Conservation (phyloP, 2,797 vertebrate species). For the Helostoma temminkii region DNA sequence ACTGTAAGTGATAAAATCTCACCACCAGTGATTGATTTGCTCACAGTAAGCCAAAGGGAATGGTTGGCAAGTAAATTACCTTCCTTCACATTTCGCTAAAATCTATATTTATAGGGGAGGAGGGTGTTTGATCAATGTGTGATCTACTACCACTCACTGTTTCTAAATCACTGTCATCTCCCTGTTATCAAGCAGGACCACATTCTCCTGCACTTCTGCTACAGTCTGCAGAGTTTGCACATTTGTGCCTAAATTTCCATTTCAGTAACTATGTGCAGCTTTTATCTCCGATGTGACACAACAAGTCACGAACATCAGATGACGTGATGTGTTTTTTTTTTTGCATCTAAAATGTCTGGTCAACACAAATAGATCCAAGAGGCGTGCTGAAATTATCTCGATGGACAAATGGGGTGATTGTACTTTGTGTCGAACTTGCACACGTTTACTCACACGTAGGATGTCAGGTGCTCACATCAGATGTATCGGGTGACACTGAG, state of each 20-base stretch:
- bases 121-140: conserved; percentile 59
- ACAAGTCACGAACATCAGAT: too few relatives aligned
- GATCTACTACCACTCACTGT: conserved; percentile 55
- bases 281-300: conserved; percentile 24
- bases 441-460: neutral
- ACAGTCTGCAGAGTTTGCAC: neutral
- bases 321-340: too few relatives aligned
- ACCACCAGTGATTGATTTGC: conserved; percentile 53
- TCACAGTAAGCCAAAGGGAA: conserved; percentile 43
- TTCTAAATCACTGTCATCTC: conserved; percentile 56
- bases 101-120: conserved; percentile 68
- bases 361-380: conserved; percentile 22
- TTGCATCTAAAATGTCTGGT: conserved; percentile 27
- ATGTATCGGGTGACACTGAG: conserved; percentile 65
- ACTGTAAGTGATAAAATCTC: conserved; percentile 69
- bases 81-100: conserved; percentile 65
- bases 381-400: conserved; percentile 20
- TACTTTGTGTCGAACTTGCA: conserved; percentile 24
- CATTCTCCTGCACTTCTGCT: conserved; percentile 10
- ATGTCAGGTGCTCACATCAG: conserved; percentile 52
- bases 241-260: neutral
- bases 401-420: conserved; percentile 40
- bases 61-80: conserved; percentile 62
- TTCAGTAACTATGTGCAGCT: neutral
- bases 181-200: conserved; percentile 8